Conservation (phyloP, 2,888 invertebrate species). For the Omphaloscelis lunosa region DNA sequence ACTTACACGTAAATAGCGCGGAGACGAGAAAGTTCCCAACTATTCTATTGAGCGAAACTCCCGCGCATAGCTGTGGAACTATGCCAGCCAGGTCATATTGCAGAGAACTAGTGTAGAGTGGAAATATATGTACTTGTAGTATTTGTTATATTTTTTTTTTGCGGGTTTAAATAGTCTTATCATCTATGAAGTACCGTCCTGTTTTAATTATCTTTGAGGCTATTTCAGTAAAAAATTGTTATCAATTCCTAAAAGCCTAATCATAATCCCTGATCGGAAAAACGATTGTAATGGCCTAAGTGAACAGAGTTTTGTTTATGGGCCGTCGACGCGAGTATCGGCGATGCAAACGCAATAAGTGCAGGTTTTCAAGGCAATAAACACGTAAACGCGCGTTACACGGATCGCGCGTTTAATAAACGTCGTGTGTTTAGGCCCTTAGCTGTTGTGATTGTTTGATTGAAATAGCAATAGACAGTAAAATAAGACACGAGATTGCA, state of each 20-base stretch:
- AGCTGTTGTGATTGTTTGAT: background rate
- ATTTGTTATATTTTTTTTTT: too few relatives aligned
- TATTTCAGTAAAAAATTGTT: too few relatives aligned
- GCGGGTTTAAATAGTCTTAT: background rate
- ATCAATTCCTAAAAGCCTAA: background rate
- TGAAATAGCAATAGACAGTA: background rate
- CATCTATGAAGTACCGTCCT: background rate
- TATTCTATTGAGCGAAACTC: constrained; percentile 57
- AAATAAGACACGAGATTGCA: background rate
- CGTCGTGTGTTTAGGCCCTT: background rate
- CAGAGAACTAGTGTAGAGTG: constrained; percentile 10
- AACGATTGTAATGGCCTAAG: background rate
- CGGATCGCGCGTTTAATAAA: background rate
- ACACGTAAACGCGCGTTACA: too few relatives aligned
- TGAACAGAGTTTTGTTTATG: background rate
- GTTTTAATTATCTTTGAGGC: background rate
- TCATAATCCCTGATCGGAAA: background rate
- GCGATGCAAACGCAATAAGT: background rate
- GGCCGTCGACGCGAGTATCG: background rate
- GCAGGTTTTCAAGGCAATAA: background rate
- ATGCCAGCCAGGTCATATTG: constrained; percentile 50
- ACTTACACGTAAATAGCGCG: constrained; percentile 49
- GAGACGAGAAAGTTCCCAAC: constrained; percentile 45
- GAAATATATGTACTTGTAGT: background rate
- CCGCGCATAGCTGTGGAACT: constrained; percentile 55